Base-by-base conservation (phyloP, 2,888 invertebrate genomes). In the Melangyna quadrimaculata region DNA sequence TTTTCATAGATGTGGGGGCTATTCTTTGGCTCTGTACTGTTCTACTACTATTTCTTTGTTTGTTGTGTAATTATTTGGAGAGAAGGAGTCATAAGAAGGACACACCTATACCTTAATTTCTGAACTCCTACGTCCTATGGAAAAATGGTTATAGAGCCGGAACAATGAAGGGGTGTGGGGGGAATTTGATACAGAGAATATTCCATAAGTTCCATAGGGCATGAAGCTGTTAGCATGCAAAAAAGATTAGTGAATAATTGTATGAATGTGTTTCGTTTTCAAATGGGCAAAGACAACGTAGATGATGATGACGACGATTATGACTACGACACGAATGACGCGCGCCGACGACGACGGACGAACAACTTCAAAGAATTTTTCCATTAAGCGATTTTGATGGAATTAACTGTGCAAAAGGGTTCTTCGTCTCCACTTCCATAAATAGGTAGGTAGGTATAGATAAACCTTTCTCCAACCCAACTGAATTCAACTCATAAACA, bases 301-400 rank as follows among this genome's bases (percentile, higher is more conserved):
- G 27, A 70, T 32, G 63, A 43, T 32, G 65, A 65, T 59, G 17
- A 12, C 12, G 55, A 10, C 32, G 55, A 2, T 14, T 17, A 24
- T 6, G 29, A 37, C 55, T 29, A 55, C 22, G 29, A n/a, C 1
- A 32, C 55, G 17, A 17, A 32, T 6, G n/a, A 40, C n/a, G 17
- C n/a, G 14, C 6, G n/a, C 32, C 12, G 32, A 32, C 27, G 27
- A 29, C 63, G 19, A 70, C 63, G 86, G 86, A 81, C 86, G 86
- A 86, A 81, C 81, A 77, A 86, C 86, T 86, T 86, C 86, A 86
- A 86, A 86, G 86, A 86, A 86, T 81, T 86, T 86, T 86, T 78
- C 81, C 86, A 86, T 86, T 86, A 86, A 86, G 78, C 86, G 70
- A 86, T 86, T 86, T 81, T 86, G 73, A 86, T 86, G 81, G 80